Evolutionary conservation across 2,113 vertebrate species (phyloP), one percentile per base, ranked within the genome.

Genomic region (Heterotis niloticus): DNA sequence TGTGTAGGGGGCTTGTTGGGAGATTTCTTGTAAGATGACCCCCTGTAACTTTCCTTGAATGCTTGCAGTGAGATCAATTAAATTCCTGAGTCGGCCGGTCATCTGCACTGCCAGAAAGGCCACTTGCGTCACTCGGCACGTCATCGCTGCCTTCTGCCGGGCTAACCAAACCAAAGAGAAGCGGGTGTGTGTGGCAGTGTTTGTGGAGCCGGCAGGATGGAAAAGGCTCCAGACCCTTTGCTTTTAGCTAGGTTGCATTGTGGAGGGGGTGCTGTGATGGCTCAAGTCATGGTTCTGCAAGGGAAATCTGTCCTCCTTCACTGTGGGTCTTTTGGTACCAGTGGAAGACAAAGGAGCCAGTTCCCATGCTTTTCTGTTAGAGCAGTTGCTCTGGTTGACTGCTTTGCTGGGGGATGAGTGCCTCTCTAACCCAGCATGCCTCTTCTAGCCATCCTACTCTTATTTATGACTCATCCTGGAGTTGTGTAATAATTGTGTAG

Each of bases 401-500:
- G 1, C 34, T 7, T 51, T 12, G 62, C 51, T 76, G n/a, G 5
- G 20, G 5, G 20, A 52, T 34, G 26, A 29, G 18, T 14, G 23
- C 62, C 17, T 23, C 75, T 10, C 23, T 5, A 13, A n/a, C 60
- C 23, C 23, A 20, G 11, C 16, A 20, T 51, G 4, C 16, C 65
- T 59, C 65, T 68, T 10, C 18, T 18, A 3, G 5, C 65, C 11
- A n/a, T 54, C 64, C 17, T 56, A 51, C 0, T 26, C 12, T 10
- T n/a, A 29, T n/a, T 17, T 23, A 24, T 80, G 79, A 80, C 11
- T 80, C 79, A 80, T 76, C 7, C 73, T 52, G 56, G 14, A 9
- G 20, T 80, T 80, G 74, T 75, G 74, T 76, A 76, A 73, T 79
- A 28, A 51, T 29, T 68, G 60, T 64, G 57, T 65, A 65, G 65